Conservation (phyloP, 2,113 vertebrate genomes). For the Camelus dromedarius region DNA sequence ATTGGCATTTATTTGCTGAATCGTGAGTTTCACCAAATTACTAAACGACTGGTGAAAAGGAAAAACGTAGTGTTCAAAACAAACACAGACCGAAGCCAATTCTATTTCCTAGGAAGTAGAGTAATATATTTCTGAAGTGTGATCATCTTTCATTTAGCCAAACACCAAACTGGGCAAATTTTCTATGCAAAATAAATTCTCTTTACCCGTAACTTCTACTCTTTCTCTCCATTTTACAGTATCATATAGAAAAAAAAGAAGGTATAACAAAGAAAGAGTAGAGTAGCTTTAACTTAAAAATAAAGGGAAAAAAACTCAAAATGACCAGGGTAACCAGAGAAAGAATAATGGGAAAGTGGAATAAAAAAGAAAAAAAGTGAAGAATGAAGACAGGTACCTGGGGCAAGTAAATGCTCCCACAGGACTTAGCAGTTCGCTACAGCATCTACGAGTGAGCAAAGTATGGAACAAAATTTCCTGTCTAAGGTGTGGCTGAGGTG, state of each 20-base stretch:
- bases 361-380: neutral
- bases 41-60: neutral
- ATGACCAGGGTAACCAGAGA: neutral
- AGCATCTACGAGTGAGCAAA: neutral
- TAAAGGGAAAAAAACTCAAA: neutral
- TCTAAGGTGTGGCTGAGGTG: accelerated
- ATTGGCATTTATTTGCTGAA: neutral
- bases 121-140: neutral
- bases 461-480: neutral
- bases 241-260: neutral
- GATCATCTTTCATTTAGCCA: neutral
- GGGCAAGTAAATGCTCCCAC: neutral
- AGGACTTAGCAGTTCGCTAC: neutral
- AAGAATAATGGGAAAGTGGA: neutral
- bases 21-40: neutral
- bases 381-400: neutral
- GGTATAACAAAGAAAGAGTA: neutral
- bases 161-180: neutral
- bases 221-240: neutral
- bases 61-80: neutral
- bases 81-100: neutral
- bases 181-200: neutral
- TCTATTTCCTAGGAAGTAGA: neutral
- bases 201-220: neutral
- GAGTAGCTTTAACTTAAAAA: neutral